Evolutionary conservation across 2,113 vertebrate genomes (phyloP), one percentile per base, ranked within the genome.

Genomic region (Rhodinocichla rosea): DNA sequence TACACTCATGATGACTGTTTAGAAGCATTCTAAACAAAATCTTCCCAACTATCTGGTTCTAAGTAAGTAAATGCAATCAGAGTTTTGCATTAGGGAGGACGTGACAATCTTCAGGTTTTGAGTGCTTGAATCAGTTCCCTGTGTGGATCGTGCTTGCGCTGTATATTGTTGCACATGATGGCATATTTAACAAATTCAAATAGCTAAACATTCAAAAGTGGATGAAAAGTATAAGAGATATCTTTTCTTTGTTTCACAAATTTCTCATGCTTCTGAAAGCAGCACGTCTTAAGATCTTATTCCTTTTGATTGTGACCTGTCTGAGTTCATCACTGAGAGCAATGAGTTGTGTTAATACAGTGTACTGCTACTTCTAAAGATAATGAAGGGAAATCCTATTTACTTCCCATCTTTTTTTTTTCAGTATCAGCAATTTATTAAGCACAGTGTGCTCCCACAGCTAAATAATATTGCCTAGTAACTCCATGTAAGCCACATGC

Each of bases 1-100:
- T 89, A 85, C 83, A 76, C 35, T 95, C 82, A 82, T 75, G 65
- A 76, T 71, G 95, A 97, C 92, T 95, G 76, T 89, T 89, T 71
- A 83, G 94, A 96, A 94, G 85, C 74, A 87, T 95, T 96, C 96
- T 89, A 92, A 69, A 89, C 57, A 75, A 90, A 94, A 50, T 94
- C 75, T 90, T 85, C 71, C 76, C 75, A 83, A 50, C 21, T 83
- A 40, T 82, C 81, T 95, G 71, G 76, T 96, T 87, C 40, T 67
- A 76, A 90, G 76, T 84, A 77, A 79, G 56, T 79, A n/a, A 91
- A 82, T 63, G 21, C 71, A 95, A 65, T 76, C 57, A 71, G 87
- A 83, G 71, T 91, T 95, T 95, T 92, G 47, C 56, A 32, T 96
- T 96, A 96, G 89, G 86, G 87, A 94, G 87, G 90, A 83, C 0